These are phyloP conservation scores for Xestoiulus laeticollis DNA, from an alignment of 2,888 invertebrate genomes.

Conservation along the genomic window DNA sequence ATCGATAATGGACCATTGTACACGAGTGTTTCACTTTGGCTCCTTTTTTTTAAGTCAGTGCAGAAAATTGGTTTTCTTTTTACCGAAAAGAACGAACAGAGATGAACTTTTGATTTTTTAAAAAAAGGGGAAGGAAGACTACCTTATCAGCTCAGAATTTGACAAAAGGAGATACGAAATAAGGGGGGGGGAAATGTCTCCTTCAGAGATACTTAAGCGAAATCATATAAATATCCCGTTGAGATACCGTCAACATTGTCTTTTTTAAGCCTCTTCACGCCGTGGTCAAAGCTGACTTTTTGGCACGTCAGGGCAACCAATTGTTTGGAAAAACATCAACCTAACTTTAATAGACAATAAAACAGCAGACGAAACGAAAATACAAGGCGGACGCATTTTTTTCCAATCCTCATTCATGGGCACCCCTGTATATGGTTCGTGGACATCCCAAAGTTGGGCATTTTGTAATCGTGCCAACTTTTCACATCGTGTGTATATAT, in stretches of 20 bases:
- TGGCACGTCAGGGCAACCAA: background rate
- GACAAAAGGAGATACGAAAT: background rate
- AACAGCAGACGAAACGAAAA: conserved; percentile 12
- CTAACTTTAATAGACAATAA: conserved; percentile 4
- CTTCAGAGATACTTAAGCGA: background rate
- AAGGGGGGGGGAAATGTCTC: background rate
- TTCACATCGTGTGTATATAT: no score
- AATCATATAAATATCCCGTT: conserved; percentile 9
- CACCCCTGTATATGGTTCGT: background rate
- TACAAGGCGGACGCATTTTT: background rate
- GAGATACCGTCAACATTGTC: conserved; percentile 25
- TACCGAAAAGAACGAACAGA: background rate
- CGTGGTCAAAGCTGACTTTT: conserved; percentile 12
- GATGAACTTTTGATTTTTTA: background rate
- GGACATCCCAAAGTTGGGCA: background rate
- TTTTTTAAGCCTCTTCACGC: background rate
- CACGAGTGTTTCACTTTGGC: background rate
- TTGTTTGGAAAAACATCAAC: background rate
- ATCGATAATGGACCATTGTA: background rate
- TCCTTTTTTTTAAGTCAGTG: background rate
- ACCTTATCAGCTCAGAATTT: background rate
- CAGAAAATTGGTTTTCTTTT: background rate
- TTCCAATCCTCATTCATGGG: background rate
- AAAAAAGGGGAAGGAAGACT: background rate
- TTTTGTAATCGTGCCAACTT: background rate